Percentiles rank a stretch among this genome's conserved stretches.
phyloP scores from a whole-genome alignment of 92 coral and sea anemone genomes.

The Epizoanthus ramosus region DNA sequence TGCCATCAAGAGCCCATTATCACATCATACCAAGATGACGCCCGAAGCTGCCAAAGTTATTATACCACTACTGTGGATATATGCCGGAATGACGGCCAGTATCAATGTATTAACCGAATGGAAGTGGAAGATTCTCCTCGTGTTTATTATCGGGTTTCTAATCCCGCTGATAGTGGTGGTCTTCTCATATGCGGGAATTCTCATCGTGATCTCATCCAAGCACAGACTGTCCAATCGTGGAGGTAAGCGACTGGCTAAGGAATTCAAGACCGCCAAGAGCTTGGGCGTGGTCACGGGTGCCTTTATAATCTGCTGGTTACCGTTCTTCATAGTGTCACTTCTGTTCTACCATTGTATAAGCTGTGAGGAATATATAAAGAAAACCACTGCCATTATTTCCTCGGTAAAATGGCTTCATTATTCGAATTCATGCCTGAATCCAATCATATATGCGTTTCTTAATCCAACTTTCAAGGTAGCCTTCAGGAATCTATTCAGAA shows the following conservation, averaged over 20 bases:
- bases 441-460: slow-evolving; percentile 93
- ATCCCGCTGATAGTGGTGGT: slow-evolving; percentile 85
- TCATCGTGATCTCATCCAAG: slow-evolving; percentile 76
- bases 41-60: slow-evolving; percentile 79
- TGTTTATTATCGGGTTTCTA: slow-evolving; percentile 76
- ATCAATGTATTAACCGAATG: slow-evolving; percentile 43
- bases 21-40: slow-evolving; percentile 95
- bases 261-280: slow-evolving; percentile 96
- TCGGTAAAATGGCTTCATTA: slow-evolving; percentile 95
- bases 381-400: slow-evolving; percentile 69
- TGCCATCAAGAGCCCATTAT: slow-evolving; percentile 87
- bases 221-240: slow-evolving; percentile 81
- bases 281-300: slow-evolving; percentile 96
- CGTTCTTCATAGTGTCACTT: slow-evolving; percentile 83
- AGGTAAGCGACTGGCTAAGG: slow-evolving; percentile 82
- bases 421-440: slow-evolving; percentile 93
- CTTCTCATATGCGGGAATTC: slow-evolving; percentile 81
- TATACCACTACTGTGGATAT: slow-evolving; percentile 77
- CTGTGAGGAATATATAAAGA: slow-evolving; percentile 41
- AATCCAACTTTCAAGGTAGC: slow-evolving; percentile 94
- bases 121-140: slow-evolving; percentile 68
- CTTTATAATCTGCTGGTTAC: slow-evolving; percentile 92
- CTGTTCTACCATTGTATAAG: slow-evolving; percentile 56
- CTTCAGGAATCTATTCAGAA: slow-evolving; percentile 73
- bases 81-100: slow-evolving; percentile 75